These are phyloP conservation scores for Macropus fuliginosus DNA, from an alignment of 2,797 vertebrate genomes.

Conservation along the genomic window DNA sequence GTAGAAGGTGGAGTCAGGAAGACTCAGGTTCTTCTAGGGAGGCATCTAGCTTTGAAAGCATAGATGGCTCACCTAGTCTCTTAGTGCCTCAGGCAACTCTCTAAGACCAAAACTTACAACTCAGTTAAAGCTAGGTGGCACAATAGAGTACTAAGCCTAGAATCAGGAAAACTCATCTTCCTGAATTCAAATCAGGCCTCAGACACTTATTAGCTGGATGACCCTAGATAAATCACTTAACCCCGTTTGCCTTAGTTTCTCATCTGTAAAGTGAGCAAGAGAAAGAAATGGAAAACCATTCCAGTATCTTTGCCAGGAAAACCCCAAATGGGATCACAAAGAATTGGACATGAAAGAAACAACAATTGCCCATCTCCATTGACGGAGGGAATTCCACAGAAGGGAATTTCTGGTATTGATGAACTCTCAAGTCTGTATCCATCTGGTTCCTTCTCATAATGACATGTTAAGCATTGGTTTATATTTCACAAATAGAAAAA, in stretches of 20 bases:
- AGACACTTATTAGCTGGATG: background rate
- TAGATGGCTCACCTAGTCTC: background rate
- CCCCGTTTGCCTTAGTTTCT: background rate
- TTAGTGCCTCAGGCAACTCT: background rate
- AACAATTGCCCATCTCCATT: background rate
- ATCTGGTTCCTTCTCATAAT: background rate
- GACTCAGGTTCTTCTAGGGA: background rate
- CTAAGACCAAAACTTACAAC: background rate
- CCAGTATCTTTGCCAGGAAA: background rate
- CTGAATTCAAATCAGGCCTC: background rate
- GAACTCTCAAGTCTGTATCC: background rate
- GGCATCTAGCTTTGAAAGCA: background rate
- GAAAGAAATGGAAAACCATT: background rate
- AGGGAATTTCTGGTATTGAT: background rate
- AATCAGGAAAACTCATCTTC: background rate
- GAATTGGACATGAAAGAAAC: background rate
- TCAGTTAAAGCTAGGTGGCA: background rate
- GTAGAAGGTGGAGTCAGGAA: background rate
- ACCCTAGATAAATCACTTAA: background rate
- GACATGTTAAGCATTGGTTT: constrained; percentile 41
- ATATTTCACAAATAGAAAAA: constrained; percentile 39
- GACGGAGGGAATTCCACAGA: background rate
- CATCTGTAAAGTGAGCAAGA: background rate
- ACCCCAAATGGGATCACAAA: background rate
- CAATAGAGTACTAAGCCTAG: background rate